These are phyloP conservation scores for Drosophila navojoa DNA, from an alignment of 1,140 invertebrate species.

Conservation along the genomic window DNA sequence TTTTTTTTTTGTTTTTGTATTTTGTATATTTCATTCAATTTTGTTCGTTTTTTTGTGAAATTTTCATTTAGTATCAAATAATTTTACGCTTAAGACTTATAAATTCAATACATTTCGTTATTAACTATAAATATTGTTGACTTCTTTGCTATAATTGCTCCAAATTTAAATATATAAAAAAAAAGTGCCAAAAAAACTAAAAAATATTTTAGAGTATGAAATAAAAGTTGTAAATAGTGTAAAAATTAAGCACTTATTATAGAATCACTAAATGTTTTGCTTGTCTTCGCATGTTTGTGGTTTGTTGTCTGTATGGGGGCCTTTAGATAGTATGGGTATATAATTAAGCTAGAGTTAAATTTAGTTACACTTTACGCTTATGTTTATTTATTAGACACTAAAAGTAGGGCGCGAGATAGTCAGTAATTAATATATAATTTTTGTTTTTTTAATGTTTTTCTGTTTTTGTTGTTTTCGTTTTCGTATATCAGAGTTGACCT, in stretches of 20 bases:
- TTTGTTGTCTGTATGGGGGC: slow-evolving; percentile 55
- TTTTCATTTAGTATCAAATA: slow-evolving; percentile 36
- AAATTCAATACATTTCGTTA: slow-evolving; percentile 76
- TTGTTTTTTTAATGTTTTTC: slow-evolving; percentile 21
- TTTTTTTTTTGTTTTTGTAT: slow-evolving; percentile 27
- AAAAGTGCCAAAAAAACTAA: slow-evolving; percentile 60
- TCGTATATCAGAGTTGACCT: slow-evolving; percentile 64
- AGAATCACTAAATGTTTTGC: slow-evolving; percentile 80
- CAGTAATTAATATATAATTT: slow-evolving; percentile 53
- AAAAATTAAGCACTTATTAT: slow-evolving; percentile 69
- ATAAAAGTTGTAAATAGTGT: slow-evolving; percentile 56
- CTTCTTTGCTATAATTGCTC: slow-evolving; percentile 57
- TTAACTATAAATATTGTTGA: slow-evolving; percentile 72
- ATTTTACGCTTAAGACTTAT: slow-evolving; percentile 65
- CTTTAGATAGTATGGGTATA: slow-evolving; percentile 31
- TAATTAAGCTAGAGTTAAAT: slow-evolving; percentile 76
- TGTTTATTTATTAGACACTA: slow-evolving; percentile 62
- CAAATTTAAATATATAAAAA: slow-evolving; percentile 38
- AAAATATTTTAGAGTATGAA: slow-evolving; percentile 44
- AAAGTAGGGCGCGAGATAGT: slow-evolving; percentile 75
- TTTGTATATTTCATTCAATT: slow-evolving; percentile 62
- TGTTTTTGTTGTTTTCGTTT: slow-evolving; percentile 36
- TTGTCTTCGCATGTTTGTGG: slow-evolving; percentile 74
- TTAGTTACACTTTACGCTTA: slow-evolving; percentile 53
- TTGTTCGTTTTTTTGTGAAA: slow-evolving; percentile 28